Evolutionary conservation across 2,797 vertebrate genomes (phyloP).

Genomic region (Tokudaia muenninki): DNA sequence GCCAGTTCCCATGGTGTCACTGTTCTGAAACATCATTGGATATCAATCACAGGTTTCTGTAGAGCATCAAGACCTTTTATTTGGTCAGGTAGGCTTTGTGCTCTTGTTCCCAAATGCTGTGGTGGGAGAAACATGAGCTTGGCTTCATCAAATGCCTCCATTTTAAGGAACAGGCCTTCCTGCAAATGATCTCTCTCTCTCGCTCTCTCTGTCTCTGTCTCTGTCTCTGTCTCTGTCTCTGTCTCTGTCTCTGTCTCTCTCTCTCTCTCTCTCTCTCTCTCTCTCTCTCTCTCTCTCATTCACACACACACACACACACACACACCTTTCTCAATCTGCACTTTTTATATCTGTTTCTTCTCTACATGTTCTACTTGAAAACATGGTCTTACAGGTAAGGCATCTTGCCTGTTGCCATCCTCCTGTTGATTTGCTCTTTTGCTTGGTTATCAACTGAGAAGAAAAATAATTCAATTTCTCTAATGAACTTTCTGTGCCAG

Average conservation of each 20-base stretch:
- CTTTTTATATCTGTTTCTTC: neutral
- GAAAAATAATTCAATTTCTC: slow-evolving; percentile 69
- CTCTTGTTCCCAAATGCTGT: slow-evolving; percentile 70
- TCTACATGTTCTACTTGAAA: neutral
- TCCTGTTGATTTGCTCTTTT: slow-evolving; percentile 64
- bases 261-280: neutral
- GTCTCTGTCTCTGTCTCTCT: neutral
- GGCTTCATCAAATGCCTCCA: slow-evolving; percentile 61
- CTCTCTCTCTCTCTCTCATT: neutral
- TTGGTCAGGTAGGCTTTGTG: slow-evolving; percentile 62
- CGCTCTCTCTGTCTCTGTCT: too few relatives aligned
- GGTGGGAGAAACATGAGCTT: slow-evolving; percentile 70
- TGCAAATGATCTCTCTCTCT: neutral
- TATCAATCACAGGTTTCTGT: slow-evolving; percentile 67
- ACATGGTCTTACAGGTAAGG: neutral
- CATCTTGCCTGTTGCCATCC: neutral
- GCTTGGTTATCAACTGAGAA: slow-evolving; percentile 72
- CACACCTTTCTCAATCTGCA: neutral
- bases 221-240: neutral
- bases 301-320: too few relatives aligned
- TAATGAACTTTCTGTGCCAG: slow-evolving; percentile 69
- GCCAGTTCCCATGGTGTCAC: slow-evolving; percentile 65
- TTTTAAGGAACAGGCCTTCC: slow-evolving; percentile 55
- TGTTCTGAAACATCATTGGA: slow-evolving; percentile 38
- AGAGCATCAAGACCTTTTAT: slow-evolving; percentile 59